A percentile compares a stretch with the other conserved stretches of the same genome.
phyloP scores from a whole-genome alignment of 1,140 invertebrate genomes.

The Oryzaephilus surinamensis region DNA sequence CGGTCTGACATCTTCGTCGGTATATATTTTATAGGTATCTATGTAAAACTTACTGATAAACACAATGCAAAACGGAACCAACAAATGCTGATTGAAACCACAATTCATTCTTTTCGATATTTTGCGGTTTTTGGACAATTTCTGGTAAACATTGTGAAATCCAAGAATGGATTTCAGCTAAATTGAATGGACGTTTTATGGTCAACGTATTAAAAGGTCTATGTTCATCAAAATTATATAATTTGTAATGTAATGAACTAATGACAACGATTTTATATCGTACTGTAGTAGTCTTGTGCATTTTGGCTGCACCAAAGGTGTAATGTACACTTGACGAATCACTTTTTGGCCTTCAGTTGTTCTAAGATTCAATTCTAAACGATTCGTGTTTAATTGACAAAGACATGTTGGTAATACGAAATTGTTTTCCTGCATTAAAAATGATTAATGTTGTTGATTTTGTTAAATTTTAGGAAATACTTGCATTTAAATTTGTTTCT shows the following conservation, averaged over 20 bases:
- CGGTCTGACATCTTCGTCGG: too few species aligned
- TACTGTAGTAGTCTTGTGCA: constrained; percentile 59
- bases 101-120: constrained; percentile 23
- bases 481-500: constrained; percentile 53
- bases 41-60: constrained; percentile 31
- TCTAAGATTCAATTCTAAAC: constrained; percentile 66
- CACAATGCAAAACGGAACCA: constrained; percentile 42
- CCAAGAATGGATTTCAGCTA: constrained; percentile 83
- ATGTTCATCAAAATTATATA: constrained; percentile 50
- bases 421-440: constrained; percentile 50
- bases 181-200: constrained; percentile 64
- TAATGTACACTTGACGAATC: constrained; percentile 65
- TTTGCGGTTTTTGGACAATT: constrained; percentile 62
- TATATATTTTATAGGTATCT: too few species aligned
- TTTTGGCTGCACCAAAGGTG: constrained; percentile 68
- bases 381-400: constrained; percentile 76
- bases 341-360: constrained; percentile 75
- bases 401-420: constrained; percentile 72
- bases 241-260: constrained; percentile 59
- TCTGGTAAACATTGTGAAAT: constrained; percentile 66
- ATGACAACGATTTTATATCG: constrained; percentile 61
- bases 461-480: constrained; percentile 2
- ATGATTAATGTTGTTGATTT: background rate
- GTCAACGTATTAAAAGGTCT: constrained; percentile 65
- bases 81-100: constrained; percentile 30